phyloP scores from a whole-genome alignment of 2,113 vertebrate genomes.

The Rhinichthys klamathensis region DNA sequence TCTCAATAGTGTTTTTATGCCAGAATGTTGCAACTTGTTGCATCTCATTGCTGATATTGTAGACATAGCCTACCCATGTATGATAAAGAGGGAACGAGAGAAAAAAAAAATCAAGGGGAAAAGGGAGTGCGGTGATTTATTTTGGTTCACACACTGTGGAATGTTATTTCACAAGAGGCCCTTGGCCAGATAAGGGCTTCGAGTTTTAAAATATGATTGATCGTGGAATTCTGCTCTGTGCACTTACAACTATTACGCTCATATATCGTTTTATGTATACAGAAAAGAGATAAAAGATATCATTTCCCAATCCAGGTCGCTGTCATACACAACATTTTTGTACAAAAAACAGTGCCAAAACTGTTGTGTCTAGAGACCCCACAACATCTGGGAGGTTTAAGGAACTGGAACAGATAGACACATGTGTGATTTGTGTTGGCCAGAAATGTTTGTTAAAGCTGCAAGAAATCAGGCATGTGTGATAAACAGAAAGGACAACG shows the following conservation, averaged over 20 bases:
- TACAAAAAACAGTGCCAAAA: background rate
- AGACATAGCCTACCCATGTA: constrained; percentile 6
- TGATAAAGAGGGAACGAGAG: background rate
- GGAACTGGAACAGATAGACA: constrained; percentile 26
- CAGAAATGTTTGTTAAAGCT: constrained; percentile 26
- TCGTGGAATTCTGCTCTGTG: constrained; percentile 3
- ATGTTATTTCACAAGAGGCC: constrained; percentile 52
- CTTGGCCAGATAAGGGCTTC: constrained; percentile 37
- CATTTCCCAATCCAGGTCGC: background rate
- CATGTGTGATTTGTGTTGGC: constrained; percentile 37
- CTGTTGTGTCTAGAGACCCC: constrained; percentile 18
- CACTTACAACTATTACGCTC: background rate
- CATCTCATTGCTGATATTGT: constrained; percentile 6
- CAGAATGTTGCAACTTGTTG: constrained; percentile 23
- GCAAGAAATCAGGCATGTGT: constrained; percentile 5
- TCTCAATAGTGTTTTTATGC: background rate
- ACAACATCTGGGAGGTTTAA: constrained; percentile 33
- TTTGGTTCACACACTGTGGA: constrained; percentile 47
- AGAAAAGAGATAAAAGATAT: background rate
- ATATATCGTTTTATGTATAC: background rate
- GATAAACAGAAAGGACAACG: background rate
- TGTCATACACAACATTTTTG: background rate
- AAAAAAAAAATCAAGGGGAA: constrained; percentile 9
- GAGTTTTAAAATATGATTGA: constrained; percentile 28
- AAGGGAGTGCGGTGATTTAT: constrained; percentile 25